A percentile compares a stretch with the other conserved stretches of the same genome.
These are phyloP conservation scores for Nipponacmea schrenckii DNA, from an alignment of 2,888 invertebrate genomes.

Conservation along the genomic window DNA sequence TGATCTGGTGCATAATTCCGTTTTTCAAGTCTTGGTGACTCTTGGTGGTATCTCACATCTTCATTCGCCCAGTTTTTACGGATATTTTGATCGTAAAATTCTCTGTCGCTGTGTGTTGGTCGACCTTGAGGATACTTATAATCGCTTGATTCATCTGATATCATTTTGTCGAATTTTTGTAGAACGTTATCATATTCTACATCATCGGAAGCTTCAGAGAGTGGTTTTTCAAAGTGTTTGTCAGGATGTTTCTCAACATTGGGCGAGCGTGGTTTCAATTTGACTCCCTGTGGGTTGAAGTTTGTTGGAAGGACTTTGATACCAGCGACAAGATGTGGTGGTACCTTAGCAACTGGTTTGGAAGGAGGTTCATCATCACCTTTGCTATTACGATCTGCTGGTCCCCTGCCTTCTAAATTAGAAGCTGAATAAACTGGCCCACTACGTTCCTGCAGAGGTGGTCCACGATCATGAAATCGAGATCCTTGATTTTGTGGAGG, in stretches of 20 bases:
- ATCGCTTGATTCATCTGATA: background rate
- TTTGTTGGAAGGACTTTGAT: constrained; percentile 56
- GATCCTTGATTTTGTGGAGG: constrained; percentile 26
- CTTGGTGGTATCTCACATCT: background rate
- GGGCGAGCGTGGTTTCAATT: constrained; percentile 30
- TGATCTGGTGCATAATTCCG: background rate
- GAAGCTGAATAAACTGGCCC: constrained; percentile 50
- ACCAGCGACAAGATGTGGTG: constrained; percentile 55
- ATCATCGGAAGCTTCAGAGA: background rate
- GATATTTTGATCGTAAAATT: background rate
- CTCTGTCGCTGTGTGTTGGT: background rate
- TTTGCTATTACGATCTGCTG: background rate
- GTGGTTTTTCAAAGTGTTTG: background rate
- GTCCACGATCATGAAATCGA: constrained; percentile 22
- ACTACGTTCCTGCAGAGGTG: background rate
- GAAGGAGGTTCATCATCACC: constrained; percentile 21
- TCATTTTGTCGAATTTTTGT: background rate
- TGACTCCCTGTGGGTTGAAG: constrained; percentile 28
- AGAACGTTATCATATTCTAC: background rate
- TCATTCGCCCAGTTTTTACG: constrained; percentile 2
- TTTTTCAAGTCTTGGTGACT: background rate
- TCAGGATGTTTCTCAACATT: constrained; percentile 21
- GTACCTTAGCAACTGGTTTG: constrained; percentile 59
- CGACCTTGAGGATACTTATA: background rate
- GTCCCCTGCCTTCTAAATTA: constrained; percentile 49